Percentiles rank a stretch among this genome's conserved stretches.
phyloP scores from a whole-genome alignment of 2,888 invertebrate genomes.

The Byasa hedistus region DNA sequence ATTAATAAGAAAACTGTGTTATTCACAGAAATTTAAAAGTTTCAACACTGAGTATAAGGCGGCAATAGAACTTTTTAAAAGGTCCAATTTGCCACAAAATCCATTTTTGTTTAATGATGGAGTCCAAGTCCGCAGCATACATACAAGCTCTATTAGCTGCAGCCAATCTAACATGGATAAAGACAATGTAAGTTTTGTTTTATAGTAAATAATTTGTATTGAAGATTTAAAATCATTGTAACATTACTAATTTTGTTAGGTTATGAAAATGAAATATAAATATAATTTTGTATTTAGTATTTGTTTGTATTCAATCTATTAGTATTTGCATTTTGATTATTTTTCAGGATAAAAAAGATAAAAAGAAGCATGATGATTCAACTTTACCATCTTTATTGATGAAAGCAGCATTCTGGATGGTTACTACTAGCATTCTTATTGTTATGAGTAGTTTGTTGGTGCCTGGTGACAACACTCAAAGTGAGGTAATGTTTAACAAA shows the following conservation, averaged over 20 bases:
- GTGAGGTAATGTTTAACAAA: constrained; percentile 77
- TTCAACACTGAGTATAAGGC: constrained; percentile 79
- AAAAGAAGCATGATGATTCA: constrained; percentile 81
- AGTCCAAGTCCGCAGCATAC: constrained; percentile 43
- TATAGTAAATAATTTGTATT: no score
- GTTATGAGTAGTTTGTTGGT: constrained; percentile 86
- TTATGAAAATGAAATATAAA: no score
- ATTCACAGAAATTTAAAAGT: constrained; percentile 51
- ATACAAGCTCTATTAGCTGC: constrained; percentile 48
- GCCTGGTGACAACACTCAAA: constrained; percentile 84
- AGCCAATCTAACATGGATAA: constrained; percentile 35
- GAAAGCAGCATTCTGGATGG: constrained; percentile 89
- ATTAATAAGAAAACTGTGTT: no score
- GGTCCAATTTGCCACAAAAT: constrained; percentile 72
- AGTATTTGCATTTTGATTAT: constrained; percentile 25
- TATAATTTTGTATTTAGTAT: no score
- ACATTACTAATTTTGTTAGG: no score
- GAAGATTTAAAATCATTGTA: no score
- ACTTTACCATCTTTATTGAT: constrained; percentile 86
- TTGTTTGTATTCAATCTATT: neutral
- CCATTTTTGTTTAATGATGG: constrained; percentile 43
- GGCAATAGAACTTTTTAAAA: constrained; percentile 71
- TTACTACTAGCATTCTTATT: constrained; percentile 86
- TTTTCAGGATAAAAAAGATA: constrained; percentile 59
- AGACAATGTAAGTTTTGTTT: constrained; percentile 16